Evolutionary conservation across 2,888 invertebrate genomes (phyloP), one percentile per base, ranked within the genome.

Genomic region (Plutella xylostella): DNA sequence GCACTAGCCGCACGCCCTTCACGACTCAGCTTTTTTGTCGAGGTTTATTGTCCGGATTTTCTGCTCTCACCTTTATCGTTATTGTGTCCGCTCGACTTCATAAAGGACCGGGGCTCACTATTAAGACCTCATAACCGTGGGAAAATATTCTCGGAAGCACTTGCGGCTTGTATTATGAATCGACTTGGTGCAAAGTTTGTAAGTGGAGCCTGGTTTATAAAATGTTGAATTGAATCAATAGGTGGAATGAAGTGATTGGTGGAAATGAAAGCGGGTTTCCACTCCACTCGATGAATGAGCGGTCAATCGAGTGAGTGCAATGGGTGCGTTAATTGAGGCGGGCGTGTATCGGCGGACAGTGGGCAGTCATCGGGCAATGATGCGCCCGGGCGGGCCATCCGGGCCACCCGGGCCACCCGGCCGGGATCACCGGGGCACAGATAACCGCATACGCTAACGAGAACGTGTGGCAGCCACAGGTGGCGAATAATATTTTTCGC

Each of bases 61-160:
- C 70, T 66, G 68, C 73, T 22, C 46, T 79, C 77, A 83, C 83
- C 83, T 83, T 80, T 80, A 82, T 76, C 74, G 82, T 76, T 79
- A 82, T 80, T 80, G 77, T 82, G 73, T 80, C 64, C 82, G 79
- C 73, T 67, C 65, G 77, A 75, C 72, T 80, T 79, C 82, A 79
- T 83, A 78, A 74, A 78, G 72, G 75, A 68, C 66, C 65, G 63
- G 53, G 63, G 68, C 68, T 72, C 74, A 72, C 78, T 78, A 78
- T 80, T 79, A 79, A 74, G 77, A 79, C 77, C 75, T 82, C 80
- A 80, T 80, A 79, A 79, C 73, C 82, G 82, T 82, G 83, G 82
- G 83, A 83, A 83, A 73, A 44, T 30, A 34, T 25, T 39, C 39
- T 21, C 14, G 17, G 22, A 22, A 39, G 39, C 39, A 39, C 39